These are phyloP conservation scores for Oryctes rhinoceros DNA, from an alignment of 1,140 invertebrate species.

Conservation along the genomic window DNA sequence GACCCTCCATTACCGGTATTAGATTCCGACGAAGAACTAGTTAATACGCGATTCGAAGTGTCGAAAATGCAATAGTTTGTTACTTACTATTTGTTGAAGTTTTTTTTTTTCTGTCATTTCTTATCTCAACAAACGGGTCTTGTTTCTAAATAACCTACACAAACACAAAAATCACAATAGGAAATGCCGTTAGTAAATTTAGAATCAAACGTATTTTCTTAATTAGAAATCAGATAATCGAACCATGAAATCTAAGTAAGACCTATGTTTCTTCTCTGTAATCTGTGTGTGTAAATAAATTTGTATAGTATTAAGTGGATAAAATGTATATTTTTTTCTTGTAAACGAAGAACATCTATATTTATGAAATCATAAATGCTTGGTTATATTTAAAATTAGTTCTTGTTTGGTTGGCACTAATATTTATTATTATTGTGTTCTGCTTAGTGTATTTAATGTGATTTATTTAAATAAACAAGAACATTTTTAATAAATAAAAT, in stretches of 20 bases:
- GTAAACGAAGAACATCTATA: not conserved
- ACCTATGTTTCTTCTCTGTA: not conserved
- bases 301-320: conserved; percentile 27
- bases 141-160: no score
- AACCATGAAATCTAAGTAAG: not conserved
- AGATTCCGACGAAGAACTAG: conserved; percentile 90
- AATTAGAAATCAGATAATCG: not conserved
- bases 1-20: conserved; percentile 81
- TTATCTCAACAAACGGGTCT: no score
- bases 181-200: not conserved
- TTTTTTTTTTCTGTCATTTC: no score
- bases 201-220: not conserved
- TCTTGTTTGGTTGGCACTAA: conserved; percentile 18
- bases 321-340: conserved; percentile 29
- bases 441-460: conserved; percentile 9
- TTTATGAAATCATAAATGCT: conserved; percentile 30
- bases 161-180: not conserved
- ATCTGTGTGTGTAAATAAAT: not conserved
- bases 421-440: conserved; percentile 27
- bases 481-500: conserved; percentile 27
- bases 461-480: not conserved
- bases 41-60: conserved; percentile 88
- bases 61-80: conserved; percentile 84
- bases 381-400: not conserved
- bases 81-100: not conserved